Evolutionary conservation across 1,140 invertebrate species (phyloP).

Genomic region (Drosophila pachea): DNA sequence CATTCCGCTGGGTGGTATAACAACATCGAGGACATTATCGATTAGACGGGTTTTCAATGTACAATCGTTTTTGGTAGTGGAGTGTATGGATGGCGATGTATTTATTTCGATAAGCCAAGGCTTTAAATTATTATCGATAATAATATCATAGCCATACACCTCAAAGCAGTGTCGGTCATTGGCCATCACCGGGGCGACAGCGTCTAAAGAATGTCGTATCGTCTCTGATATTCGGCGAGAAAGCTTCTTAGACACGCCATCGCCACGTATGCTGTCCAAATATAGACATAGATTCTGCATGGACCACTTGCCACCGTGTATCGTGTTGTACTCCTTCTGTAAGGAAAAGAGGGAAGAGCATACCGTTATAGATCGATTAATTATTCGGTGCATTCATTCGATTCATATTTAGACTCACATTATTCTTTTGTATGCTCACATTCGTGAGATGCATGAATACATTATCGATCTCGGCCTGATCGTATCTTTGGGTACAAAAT

Average conservation of each 20-base stretch:
- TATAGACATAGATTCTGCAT: conserved; percentile 94
- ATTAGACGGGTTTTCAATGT: conserved; percentile 97
- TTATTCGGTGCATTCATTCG: neutral
- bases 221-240: conserved; percentile 92
- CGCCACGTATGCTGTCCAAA: conserved; percentile 93
- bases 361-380: neutral
- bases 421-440: conserved; percentile 89
- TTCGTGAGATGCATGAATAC: conserved; percentile 94
- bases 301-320: conserved; percentile 96
- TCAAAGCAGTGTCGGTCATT: conserved; percentile 92
- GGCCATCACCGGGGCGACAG: conserved; percentile 89
- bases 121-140: conserved; percentile 90
- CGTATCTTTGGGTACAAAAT: conserved; percentile 90
- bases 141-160: conserved; percentile 94
- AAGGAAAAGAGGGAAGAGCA: conserved; percentile 46
- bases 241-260: conserved; percentile 88
- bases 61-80: conserved; percentile 96
- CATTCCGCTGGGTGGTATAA: conserved; percentile 91
- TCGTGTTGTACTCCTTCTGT: conserved; percentile 94
- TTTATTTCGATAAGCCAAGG: conserved; percentile 96
- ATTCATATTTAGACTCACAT: conserved; percentile 81
- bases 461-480: conserved; percentile 88
- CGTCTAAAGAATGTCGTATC: conserved; percentile 90
- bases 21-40: conserved; percentile 95
- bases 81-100: conserved; percentile 95